These are phyloP conservation scores for Pseudolaguvia tuberculata DNA, from an alignment of 2,113 vertebrate species.

Conservation along the genomic window DNA sequence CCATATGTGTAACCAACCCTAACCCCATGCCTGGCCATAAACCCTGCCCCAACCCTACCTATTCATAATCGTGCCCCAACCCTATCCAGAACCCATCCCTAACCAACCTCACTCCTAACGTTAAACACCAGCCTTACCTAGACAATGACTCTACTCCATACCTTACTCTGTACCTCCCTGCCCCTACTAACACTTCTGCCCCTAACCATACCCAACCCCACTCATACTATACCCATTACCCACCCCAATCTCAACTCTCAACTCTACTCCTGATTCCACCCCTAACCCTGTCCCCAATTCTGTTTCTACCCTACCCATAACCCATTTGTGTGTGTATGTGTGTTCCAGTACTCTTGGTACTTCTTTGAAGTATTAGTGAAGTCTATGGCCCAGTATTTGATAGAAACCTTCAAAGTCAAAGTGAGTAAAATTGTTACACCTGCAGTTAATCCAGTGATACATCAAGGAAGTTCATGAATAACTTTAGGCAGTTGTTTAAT, in stretches of 20 bases:
- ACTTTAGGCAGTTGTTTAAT: background rate
- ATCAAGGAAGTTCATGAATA: background rate
- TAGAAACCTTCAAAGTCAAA: conserved; percentile 88
- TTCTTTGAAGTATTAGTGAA: conserved; percentile 96
- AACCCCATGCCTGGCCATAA: background rate
- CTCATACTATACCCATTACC: background rate
- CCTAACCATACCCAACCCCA: background rate
- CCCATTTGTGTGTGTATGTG: background rate
- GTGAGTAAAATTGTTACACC: conserved; percentile 53
- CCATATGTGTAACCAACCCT: background rate
- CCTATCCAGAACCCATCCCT: background rate
- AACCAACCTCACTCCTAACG: background rate
- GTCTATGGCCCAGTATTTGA: conserved; percentile 92
- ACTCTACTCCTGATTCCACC: background rate
- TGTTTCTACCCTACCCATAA: background rate
- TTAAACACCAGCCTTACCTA: too few species aligned
- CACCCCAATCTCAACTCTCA: background rate
- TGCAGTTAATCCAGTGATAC: background rate
- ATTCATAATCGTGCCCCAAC: background rate
- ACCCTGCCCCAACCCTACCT: background rate
- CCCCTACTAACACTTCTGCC: background rate
- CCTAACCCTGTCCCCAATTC: background rate
- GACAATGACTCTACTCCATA: background rate
- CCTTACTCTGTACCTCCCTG: background rate
- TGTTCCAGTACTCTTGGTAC: conserved; percentile 92